These are phyloP conservation scores for Metaphire vulgaris DNA, from an alignment of 1,140 invertebrate genomes.

Conservation along the genomic window DNA sequence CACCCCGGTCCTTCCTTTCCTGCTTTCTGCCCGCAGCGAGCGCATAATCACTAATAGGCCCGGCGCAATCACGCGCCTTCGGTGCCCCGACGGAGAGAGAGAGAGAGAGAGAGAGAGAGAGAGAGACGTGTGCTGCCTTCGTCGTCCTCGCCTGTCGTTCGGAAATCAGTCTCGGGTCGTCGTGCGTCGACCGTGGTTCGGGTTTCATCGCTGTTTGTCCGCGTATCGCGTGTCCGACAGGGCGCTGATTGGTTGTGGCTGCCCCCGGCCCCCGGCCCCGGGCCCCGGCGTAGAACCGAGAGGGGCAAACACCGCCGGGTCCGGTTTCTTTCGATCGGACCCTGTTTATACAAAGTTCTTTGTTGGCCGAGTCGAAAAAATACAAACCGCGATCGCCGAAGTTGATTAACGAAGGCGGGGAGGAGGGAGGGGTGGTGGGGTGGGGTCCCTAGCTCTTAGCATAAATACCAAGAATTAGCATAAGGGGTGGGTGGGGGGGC, in stretches of 20 bases:
- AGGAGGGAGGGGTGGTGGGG: too few species aligned
- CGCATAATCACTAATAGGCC: not conserved
- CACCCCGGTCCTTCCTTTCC: not conserved
- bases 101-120: too few species aligned
- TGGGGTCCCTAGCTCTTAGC: not conserved
- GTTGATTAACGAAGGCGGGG: not conserved
- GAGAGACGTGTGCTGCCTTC: too few species aligned
- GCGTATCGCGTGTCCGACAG: not conserved
- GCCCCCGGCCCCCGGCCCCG: too few species aligned
- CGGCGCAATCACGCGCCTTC: not conserved
- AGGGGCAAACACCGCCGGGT: not conserved
- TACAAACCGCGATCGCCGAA: not conserved
- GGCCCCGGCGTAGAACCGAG: not conserved
- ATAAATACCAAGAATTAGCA: not conserved
- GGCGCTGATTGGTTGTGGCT: not conserved
- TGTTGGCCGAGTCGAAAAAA: not conserved
- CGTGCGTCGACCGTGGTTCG: not conserved
- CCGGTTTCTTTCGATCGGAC: not conserved
- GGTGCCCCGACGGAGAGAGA: too few species aligned
- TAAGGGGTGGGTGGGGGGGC: not conserved
- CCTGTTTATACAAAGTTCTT: slow-evolving; percentile 1
- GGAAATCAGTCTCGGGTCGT: not conserved
- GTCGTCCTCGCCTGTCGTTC: not conserved
- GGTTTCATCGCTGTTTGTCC: not conserved
- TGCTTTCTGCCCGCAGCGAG: not conserved